Percentiles rank a stretch among this genome's conserved stretches.
These are phyloP conservation scores for Eupithecia centaureata DNA, from an alignment of 2,888 invertebrate genomes.

Conservation along the genomic window DNA sequence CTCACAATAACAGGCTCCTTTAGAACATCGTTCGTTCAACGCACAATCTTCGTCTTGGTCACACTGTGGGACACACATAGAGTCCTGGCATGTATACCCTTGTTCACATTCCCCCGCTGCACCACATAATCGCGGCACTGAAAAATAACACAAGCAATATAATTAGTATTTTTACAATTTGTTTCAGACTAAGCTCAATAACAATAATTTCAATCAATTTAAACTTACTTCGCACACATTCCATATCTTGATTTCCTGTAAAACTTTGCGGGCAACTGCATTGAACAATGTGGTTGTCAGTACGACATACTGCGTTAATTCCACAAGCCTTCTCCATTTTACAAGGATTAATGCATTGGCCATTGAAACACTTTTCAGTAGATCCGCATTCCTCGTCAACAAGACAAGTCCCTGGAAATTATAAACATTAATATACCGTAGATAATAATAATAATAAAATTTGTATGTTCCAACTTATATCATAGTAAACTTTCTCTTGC, in stretches of 20 bases:
- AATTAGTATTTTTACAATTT: background rate
- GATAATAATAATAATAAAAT: slow-evolving; percentile 12
- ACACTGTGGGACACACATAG: slow-evolving; percentile 92
- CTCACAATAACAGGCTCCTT: slow-evolving; percentile 91
- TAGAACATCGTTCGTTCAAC: slow-evolving; percentile 93
- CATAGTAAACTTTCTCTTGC: background rate
- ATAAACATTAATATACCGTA: too few relatives aligned
- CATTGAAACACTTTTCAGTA: slow-evolving; percentile 91
- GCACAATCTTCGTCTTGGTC: slow-evolving; percentile 92
- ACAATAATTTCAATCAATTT: slow-evolving; percentile 10
- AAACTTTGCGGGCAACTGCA: slow-evolving; percentile 94
- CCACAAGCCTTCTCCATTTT: slow-evolving; percentile 90
- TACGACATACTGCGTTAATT: slow-evolving; percentile 90
- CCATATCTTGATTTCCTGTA: slow-evolving; percentile 92
- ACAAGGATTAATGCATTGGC: slow-evolving; percentile 93
- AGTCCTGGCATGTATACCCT: slow-evolving; percentile 90
- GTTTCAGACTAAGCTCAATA: background rate
- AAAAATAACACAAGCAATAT: slow-evolving; percentile 46
- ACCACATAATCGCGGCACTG: slow-evolving; percentile 91
- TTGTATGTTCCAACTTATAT: background rate
- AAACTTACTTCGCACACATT: slow-evolving; percentile 91
- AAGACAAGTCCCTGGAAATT: slow-evolving; percentile 87
- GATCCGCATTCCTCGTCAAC: slow-evolving; percentile 91
- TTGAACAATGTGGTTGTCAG: slow-evolving; percentile 88
- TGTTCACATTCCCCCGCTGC: slow-evolving; percentile 87